Evolutionary conservation across 2,888 invertebrate genomes (phyloP), one percentile per base, ranked within the genome.

Genomic region (Himalopsyche anomala): DNA sequence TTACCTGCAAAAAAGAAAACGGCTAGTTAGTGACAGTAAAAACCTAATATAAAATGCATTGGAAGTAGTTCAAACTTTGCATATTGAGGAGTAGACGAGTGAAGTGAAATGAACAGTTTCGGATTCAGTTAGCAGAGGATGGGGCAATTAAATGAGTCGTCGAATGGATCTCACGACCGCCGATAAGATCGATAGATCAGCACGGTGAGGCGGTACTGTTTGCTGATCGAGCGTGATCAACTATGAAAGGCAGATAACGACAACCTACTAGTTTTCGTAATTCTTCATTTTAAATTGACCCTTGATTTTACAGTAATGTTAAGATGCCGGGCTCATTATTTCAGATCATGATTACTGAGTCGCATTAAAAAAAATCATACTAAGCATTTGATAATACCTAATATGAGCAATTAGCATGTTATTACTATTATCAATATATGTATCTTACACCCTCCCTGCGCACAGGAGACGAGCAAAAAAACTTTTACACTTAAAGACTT

Each of bases 1-100:
- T 83, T 83, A 83, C 83, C 83, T 83, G 83, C 11, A 83, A 83
- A 69, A 79, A 83, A 54, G 79, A 83, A 83, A 83, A 74, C 74
- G n/a, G 28, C 2, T 74, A 28, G 74, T 74, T 38, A 74, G 74
- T 36, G 74, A 36, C 74, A 36, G 74, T 74, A 74, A 74, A 74
- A 74, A 74, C 74, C 74, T 74, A 74, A 74, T 74, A 74, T 36
- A 36, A 74, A 74, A 74, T 74, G 74, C 74, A 74, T 74, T 74
- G 74, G 38, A 74, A 74, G 74, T 74, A 74, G 74, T 74, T 36
- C 74, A 74, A 74, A 74, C 74, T 74, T 74, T 74, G 74, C 74
- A 74, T 74, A 74, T 74, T 36, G 4, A 74, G 38, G 38, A 36
- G 19, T 3, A 74, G 74, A 74, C 74, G 74, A 74, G 74, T 36